These are phyloP conservation scores for Spodoptera frugiperda DNA, from an alignment of 1,140 invertebrate genomes.

Conservation along the genomic window DNA sequence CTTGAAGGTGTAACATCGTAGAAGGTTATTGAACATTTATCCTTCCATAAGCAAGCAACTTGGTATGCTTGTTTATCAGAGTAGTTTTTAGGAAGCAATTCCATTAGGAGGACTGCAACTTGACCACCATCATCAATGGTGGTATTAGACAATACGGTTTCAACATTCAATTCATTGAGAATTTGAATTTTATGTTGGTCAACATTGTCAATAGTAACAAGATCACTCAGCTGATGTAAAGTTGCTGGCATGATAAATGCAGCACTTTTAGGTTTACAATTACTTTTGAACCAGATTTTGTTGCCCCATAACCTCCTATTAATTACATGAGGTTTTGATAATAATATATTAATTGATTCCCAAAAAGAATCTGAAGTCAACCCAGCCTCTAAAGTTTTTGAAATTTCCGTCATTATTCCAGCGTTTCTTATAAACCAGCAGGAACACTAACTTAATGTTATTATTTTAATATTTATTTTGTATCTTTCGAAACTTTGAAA, in stretches of 20 bases:
- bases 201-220: conserved; percentile 35
- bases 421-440: background rate
- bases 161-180: conserved; percentile 38
- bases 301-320: conserved; percentile 79
- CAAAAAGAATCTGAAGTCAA: conserved; percentile 61
- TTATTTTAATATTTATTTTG: background rate
- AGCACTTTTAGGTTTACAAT: conserved; percentile 40
- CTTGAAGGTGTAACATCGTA: conserved; percentile 68
- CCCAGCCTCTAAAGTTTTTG: conserved; percentile 2
- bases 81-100: conserved; percentile 72
- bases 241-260: conserved; percentile 36
- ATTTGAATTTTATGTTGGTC: conserved; percentile 22
- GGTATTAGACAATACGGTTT: background rate
- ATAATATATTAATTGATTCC: conserved; percentile 68
- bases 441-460: background rate
- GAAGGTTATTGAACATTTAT: conserved; percentile 58
- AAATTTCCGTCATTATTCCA: background rate
- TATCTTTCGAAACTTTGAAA: too few species aligned
- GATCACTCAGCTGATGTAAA: conserved; percentile 30
- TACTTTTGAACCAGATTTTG: conserved; percentile 59
- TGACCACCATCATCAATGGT: conserved; percentile 20
- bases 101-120: conserved; percentile 62
- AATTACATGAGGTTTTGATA: conserved; percentile 77
- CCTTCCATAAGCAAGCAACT: conserved; percentile 62
- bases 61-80: conserved; percentile 66